Base-by-base conservation (phyloP, 2,113 vertebrate species). In the Toxotes jaculatrix region DNA sequence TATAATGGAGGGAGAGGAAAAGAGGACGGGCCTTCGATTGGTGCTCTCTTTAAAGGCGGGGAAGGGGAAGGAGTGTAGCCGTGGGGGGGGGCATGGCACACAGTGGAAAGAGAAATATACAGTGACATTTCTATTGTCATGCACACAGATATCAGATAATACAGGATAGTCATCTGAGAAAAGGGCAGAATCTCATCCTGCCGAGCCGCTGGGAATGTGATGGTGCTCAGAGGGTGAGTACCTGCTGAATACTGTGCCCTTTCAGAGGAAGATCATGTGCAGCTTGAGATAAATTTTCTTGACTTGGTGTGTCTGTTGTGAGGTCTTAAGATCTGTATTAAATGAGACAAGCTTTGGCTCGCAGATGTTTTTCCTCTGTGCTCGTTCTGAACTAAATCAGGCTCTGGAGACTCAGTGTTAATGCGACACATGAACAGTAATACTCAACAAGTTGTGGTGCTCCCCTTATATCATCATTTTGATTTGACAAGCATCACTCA, bases 121-220 rank as follows among this genome's bases (percentile, higher is more conserved):
- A 1, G 16, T 19, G 47, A 74, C 71, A 66, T 83, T 74, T 85
- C 67, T 70, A 42, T 67, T 36, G 47, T 74, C 53, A 32, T 16
- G 45, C 62, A 38, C 21, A 21, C n/a, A 56, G 62, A 51, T 51
- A 75, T 73, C 65, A 80, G 63, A 53, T 77, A 45, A 62, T 74
- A 57, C 40, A 77, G 71, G 23, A 43, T n/a, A 64, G 68, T 64
- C 38, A n/a, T 78, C 36, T 72, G n/a, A 69, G 71, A 19, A 89
- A 86, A 85, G 85, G 72, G 82, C 72, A 87, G 64, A 61, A 61
- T 47, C 65, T 69, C 53, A 16, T 89, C 71, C 71, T 49, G 70
- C 47, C 19, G 65, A 21, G 67, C 49, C 32, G 23, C 32, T 27
- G 34, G 61, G 78, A 45, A 79, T 32, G 43, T 43, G 78, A 49